These are phyloP conservation scores for Pseudolaguvia tuberculata DNA, from an alignment of 2,113 vertebrate genomes.

Conservation along the genomic window DNA sequence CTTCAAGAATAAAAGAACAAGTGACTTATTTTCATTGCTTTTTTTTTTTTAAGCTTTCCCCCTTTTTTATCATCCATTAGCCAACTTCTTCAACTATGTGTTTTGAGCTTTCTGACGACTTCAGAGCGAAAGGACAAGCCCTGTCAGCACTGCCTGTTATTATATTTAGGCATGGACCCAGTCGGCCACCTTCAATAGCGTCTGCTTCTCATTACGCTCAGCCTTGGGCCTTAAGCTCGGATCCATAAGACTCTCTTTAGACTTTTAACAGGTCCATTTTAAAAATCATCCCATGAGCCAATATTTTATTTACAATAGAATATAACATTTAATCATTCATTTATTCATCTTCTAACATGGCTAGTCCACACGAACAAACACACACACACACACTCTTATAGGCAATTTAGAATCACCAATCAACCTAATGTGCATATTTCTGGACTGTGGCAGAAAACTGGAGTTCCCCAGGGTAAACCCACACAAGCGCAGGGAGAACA, in stretches of 20 bases:
- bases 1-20: too few relatives aligned
- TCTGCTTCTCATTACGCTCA: slow-evolving; percentile 2
- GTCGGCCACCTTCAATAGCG: slow-evolving; percentile 5
- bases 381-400: too few relatives aligned
- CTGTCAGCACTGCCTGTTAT: slow-evolving; percentile 39
- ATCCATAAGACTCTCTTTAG: neutral
- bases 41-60: too few relatives aligned
- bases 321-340: neutral
- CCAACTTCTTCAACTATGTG: slow-evolving; percentile 58
- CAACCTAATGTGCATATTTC: too few relatives aligned
- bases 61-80: neutral
- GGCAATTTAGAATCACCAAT: neutral
- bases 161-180: neutral
- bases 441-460: too few relatives aligned
- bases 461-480: too few relatives aligned
- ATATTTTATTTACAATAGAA: neutral
- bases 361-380: too few relatives aligned
- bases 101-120: too few relatives aligned
- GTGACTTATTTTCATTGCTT: too few relatives aligned
- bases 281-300: too few relatives aligned
- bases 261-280: neutral
- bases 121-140: slow-evolving; percentile 43
- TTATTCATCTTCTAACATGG: neutral
- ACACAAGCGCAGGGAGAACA: too few relatives aligned
- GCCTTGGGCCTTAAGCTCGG: slow-evolving; percentile 9